Percentiles rank a stretch among this genome's conserved stretches.
Conservation (phyloP, 2,113 vertebrate genomes). For the Pandion haliaetus region DNA sequence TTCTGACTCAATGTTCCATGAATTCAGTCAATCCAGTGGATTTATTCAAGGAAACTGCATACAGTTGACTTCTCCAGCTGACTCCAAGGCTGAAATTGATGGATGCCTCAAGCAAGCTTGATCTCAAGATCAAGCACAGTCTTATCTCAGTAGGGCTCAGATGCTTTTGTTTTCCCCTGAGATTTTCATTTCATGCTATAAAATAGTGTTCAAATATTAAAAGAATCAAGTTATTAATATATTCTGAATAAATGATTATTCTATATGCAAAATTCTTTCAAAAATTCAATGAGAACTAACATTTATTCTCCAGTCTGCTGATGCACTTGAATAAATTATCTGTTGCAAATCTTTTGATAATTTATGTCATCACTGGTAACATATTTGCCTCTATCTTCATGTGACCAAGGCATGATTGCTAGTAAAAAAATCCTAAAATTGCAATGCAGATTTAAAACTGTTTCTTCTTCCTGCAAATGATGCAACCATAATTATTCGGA, state of each 20-base stretch:
- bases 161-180: background rate
- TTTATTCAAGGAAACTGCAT: conserved; percentile 1
- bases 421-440: background rate
- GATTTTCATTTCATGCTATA: background rate
- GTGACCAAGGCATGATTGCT: background rate
- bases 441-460: background rate
- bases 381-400: background rate
- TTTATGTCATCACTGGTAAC: background rate
- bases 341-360: background rate
- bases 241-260: background rate
- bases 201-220: background rate
- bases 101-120: background rate
- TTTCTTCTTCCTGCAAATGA: background rate
- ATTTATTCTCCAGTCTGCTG: background rate
- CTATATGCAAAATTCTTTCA: background rate
- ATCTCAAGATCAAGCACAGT: background rate
- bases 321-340: background rate
- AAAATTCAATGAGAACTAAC: background rate
- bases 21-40: background rate
- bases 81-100: conserved; percentile 25
- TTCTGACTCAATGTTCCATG: background rate
- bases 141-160: background rate
- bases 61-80: background rate
- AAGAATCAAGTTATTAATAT: background rate
- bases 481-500: background rate